Conservation (phyloP, 1,140 invertebrate species). For the Babylonia areolata region DNA sequence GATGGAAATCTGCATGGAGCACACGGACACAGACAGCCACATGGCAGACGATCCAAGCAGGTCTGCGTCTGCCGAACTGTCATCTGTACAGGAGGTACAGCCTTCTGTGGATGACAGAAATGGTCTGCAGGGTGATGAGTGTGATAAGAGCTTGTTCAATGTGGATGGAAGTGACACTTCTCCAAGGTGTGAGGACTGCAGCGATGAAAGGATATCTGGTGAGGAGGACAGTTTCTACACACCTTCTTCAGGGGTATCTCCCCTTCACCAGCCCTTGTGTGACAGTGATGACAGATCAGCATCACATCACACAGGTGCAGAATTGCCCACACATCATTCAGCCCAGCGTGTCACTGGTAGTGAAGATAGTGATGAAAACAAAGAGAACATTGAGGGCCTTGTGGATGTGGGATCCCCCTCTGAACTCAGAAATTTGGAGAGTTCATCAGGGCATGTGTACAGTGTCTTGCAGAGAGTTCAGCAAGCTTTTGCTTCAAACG, state of each 20-base stretch:
- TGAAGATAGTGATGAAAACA: background rate
- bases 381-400: background rate
- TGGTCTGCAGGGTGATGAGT: background rate
- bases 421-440: background rate
- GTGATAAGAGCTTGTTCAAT: background rate
- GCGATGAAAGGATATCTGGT: conserved; percentile 7
- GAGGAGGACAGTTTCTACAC: conserved; percentile 32
- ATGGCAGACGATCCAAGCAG: background rate
- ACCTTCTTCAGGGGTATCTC: conserved; percentile 25
- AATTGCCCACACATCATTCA: background rate
- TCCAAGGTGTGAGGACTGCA: background rate
- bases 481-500: background rate
- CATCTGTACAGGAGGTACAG: background rate
- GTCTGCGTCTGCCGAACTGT: background rate
- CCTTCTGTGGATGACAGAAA: background rate
- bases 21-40: background rate
- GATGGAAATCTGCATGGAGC: background rate
- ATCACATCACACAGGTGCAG: background rate
- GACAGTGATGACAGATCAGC: background rate
- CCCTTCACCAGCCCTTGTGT: background rate
- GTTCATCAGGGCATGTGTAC: background rate
- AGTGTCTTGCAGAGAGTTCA: conserved; percentile 10
- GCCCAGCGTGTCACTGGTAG: background rate
- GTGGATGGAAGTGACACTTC: background rate
- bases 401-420: background rate